These are phyloP conservation scores for Trimorus sp. DNA, from an alignment of 2,888 invertebrate species.

Conservation along the genomic window DNA sequence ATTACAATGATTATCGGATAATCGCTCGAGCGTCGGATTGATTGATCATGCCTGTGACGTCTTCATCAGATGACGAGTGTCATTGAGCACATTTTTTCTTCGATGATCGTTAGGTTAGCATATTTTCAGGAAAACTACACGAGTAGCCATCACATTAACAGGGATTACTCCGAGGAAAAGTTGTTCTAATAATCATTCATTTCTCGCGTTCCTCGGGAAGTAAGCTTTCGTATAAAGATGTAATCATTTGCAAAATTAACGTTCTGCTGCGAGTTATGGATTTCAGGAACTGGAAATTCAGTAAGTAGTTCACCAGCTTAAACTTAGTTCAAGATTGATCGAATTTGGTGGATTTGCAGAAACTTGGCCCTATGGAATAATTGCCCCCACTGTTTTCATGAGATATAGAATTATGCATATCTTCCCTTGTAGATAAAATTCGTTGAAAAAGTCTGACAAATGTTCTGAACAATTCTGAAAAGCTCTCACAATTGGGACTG, in stretches of 20 bases:
- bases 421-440: too few relatives aligned
- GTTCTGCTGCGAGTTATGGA: conserved; percentile 24
- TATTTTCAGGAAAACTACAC: too few relatives aligned
- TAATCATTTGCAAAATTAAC: conserved; percentile 13
- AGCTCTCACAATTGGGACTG: too few relatives aligned
- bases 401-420: conserved; percentile 14
- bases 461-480: too few relatives aligned
- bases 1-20: conserved; percentile 27
- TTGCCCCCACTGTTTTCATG: conserved; percentile 35
- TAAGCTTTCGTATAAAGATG: too few relatives aligned
- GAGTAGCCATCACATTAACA: not conserved
- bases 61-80: conserved; percentile 11
- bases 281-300: conserved; percentile 29
- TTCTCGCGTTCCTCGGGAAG: too few relatives aligned
- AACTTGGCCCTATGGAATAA: conserved; percentile 45
- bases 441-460: too few relatives aligned
- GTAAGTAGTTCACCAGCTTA: conserved; percentile 53
- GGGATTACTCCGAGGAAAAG: too few relatives aligned
- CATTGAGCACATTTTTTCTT: conserved; percentile 31
- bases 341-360: conserved; percentile 41
- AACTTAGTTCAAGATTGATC: conserved; percentile 58
- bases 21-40: conserved; percentile 29
- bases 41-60: conserved; percentile 39
- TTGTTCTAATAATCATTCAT: too few relatives aligned
- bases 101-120: too few relatives aligned